Conservation (phyloP, 1,140 invertebrate species). For the Drosophila sp. region DNA sequence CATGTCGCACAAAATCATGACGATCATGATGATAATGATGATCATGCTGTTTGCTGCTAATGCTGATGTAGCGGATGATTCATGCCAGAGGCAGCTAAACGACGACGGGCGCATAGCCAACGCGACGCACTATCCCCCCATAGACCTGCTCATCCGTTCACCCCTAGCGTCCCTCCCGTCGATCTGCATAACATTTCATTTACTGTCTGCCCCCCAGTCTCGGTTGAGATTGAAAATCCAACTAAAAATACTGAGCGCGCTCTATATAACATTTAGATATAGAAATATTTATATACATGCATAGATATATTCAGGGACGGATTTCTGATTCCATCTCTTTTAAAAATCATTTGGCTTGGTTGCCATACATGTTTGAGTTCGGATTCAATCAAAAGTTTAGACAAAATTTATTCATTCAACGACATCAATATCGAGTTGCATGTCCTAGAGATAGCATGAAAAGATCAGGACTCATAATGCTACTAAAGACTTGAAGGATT, state of each 20-base stretch:
- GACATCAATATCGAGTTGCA: too few species aligned
- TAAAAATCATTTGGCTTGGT: too few species aligned
- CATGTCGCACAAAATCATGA: constrained; percentile 6
- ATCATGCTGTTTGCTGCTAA: constrained; percentile 11
- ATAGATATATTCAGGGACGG: constrained; percentile 16
- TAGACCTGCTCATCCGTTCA: background rate
- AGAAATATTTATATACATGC: constrained; percentile 17
- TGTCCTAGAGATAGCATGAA: too few species aligned
- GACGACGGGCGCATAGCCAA: constrained; percentile 71
- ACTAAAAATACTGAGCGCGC: constrained; percentile 70
- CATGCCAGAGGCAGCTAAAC: constrained; percentile 66
- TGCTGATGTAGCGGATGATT: constrained; percentile 52
- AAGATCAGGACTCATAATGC: too few species aligned
- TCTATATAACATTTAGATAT: constrained; percentile 60
- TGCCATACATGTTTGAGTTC: too few species aligned
- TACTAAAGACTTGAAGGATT: too few species aligned
- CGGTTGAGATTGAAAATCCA: constrained; percentile 69
- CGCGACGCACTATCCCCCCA: constrained; percentile 65
- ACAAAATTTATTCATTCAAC: too few species aligned
- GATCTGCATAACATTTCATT: constrained; percentile 35
- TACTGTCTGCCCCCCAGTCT: constrained; percentile 55
- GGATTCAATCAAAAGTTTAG: too few species aligned
- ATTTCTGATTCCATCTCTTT: background rate
- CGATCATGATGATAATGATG: constrained; percentile 18
- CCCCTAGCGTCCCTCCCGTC: background rate